Percentiles rank a stretch among this genome's conserved stretches.
Evolutionary conservation across 2,113 vertebrate species (phyloP).

Genomic region (Parus major): DNA sequence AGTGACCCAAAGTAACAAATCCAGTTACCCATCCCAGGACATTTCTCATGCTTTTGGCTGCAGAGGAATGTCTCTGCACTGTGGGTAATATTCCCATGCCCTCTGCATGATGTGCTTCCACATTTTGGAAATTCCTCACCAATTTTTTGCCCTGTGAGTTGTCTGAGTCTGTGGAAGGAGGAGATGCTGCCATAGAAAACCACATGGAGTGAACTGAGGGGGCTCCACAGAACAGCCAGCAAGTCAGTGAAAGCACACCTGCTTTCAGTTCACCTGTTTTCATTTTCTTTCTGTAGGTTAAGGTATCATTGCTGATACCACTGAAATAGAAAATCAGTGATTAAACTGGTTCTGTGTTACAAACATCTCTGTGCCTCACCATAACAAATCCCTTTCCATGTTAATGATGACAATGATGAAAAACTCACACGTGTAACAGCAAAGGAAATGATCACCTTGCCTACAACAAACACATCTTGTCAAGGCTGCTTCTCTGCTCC

Average conservation of each 20-base stretch:
- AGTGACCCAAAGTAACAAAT: not conserved
- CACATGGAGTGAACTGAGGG: not conserved
- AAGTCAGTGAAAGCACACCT: not conserved
- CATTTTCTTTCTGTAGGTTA: not conserved
- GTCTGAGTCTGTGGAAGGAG: not conserved
- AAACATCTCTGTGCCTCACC: not conserved
- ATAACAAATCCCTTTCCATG: not conserved
- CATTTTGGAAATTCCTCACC: not conserved
- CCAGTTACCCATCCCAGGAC: not conserved
- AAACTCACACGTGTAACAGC: not conserved
- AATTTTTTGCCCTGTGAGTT: not conserved
- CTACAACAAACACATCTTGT: not conserved
- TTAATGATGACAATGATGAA: not conserved
- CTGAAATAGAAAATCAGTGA: not conserved
- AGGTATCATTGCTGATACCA: not conserved
- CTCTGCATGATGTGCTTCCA: not conserved
- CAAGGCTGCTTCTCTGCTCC: not conserved
- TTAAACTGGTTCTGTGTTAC: not conserved
- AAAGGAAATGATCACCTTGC: not conserved
- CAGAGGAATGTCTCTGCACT: not conserved
- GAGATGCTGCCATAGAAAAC: not conserved
- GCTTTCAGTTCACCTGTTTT: not conserved
- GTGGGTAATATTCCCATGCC: not conserved
- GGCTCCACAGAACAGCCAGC: not conserved
- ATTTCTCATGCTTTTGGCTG: not conserved